These are phyloP conservation scores for Lithobates sylvaticus DNA, from an alignment of 2,797 vertebrate genomes.

Conservation along the genomic window DNA sequence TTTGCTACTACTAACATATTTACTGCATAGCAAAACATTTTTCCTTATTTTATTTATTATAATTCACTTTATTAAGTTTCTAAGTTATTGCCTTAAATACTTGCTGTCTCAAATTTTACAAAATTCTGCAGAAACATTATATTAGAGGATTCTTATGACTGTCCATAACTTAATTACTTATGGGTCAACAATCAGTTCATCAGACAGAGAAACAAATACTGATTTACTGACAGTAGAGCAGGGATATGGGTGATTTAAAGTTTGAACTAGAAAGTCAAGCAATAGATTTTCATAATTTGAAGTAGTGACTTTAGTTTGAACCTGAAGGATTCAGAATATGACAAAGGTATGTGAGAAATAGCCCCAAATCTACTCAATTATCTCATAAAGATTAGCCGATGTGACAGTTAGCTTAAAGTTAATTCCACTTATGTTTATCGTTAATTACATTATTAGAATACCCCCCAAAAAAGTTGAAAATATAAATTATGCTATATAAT, in stretches of 20 bases:
- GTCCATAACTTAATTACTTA: slow-evolving; percentile 53
- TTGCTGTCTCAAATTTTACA: slow-evolving; percentile 38
- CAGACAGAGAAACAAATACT: slow-evolving; percentile 36
- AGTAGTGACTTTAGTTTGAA: slow-evolving; percentile 49
- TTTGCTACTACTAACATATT: background rate
- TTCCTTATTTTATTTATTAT: slow-evolving; percentile 20
- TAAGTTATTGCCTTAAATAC: slow-evolving; percentile 17
- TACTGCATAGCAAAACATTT: slow-evolving; percentile 24
- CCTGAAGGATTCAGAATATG: slow-evolving; percentile 27
- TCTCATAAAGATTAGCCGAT: slow-evolving; percentile 24
- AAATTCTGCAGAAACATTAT: slow-evolving; percentile 25
- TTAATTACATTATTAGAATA: too few relatives aligned
- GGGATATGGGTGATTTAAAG: slow-evolving; percentile 26
- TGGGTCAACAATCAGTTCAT: slow-evolving; percentile 40
- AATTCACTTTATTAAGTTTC: slow-evolving; percentile 24
- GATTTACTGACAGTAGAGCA: slow-evolving; percentile 27
- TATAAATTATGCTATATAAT: too few relatives aligned
- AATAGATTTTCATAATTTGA: slow-evolving; percentile 22
- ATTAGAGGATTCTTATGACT: slow-evolving; percentile 42
- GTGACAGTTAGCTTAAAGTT: slow-evolving; percentile 22
- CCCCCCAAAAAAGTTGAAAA: too few relatives aligned
- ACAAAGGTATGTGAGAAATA: slow-evolving; percentile 22
- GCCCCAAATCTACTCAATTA: slow-evolving; percentile 19
- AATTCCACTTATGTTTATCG: too few relatives aligned
- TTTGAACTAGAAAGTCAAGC: slow-evolving; percentile 10